Evolutionary conservation across 2,113 vertebrate species (phyloP).

Genomic region (Carlito syrichta): DNA sequence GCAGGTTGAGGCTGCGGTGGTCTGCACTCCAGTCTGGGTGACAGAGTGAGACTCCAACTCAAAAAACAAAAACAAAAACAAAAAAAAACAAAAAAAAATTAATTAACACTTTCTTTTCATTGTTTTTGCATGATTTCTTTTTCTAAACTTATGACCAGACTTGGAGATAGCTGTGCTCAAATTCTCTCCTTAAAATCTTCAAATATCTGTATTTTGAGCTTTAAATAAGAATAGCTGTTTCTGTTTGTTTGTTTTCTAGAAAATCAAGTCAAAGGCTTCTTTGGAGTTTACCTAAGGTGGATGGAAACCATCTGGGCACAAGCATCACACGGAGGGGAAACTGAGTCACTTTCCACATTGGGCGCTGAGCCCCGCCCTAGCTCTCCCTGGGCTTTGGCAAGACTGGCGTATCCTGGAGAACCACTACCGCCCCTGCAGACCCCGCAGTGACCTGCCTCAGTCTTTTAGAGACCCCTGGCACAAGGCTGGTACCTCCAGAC

Average conservation of each 20-base stretch:
- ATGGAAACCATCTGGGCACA: constrained; percentile 53
- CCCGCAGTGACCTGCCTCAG: too few species aligned
- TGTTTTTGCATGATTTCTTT: constrained; percentile 77
- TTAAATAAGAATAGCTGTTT: constrained; percentile 70
- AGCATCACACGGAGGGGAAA: not conserved
- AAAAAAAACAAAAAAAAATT: not conserved
- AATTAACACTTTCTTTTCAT: constrained; percentile 77
- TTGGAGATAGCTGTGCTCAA: constrained; percentile 82
- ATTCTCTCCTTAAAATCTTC: constrained; percentile 76
- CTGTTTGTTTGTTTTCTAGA: not conserved
- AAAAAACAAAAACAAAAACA: not conserved
- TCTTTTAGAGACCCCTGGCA: not conserved
- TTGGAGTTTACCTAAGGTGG: constrained; percentile 74
- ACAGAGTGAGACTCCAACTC: too few species aligned
- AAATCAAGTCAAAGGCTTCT: constrained; percentile 83
- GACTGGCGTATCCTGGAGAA: not conserved
- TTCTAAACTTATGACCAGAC: constrained; percentile 75
- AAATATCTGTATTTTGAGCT: constrained; percentile 80
- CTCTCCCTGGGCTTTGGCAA: not conserved
- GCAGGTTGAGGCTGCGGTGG: too few species aligned
- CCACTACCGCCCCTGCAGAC: not conserved
- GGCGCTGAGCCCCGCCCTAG: not conserved
- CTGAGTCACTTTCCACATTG: not conserved
- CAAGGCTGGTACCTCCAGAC: too few species aligned
- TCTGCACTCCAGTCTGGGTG: too few species aligned